Conservation (phyloP, 2,113 vertebrate species). For the Sakesphorus luctuosus region DNA sequence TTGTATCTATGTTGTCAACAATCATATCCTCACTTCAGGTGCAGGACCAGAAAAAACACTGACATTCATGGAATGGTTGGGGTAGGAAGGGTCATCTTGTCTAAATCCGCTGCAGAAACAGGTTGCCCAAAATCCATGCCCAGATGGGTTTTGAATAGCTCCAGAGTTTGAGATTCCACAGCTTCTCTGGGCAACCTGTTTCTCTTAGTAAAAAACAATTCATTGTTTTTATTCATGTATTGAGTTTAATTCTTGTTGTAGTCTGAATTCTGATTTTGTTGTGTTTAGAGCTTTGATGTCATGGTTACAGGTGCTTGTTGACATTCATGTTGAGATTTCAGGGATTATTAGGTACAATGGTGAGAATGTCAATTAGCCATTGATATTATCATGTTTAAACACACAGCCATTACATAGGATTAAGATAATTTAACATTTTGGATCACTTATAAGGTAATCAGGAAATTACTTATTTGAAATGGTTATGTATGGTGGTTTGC, state of each 20-base stretch:
- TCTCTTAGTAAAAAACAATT: background rate
- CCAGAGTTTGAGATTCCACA: background rate
- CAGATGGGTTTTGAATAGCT: background rate
- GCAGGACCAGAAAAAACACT: background rate
- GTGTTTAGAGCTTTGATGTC: background rate
- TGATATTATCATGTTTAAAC: background rate
- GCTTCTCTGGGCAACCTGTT: background rate
- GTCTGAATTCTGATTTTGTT: background rate
- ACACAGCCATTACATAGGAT: background rate
- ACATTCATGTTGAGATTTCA: background rate
- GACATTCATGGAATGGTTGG: accelerated
- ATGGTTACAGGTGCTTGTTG: background rate
- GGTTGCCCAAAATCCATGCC: background rate
- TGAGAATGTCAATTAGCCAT: background rate
- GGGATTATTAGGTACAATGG: background rate
- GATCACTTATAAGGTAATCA: background rate
- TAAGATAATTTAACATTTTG: background rate
- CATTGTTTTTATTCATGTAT: background rate
- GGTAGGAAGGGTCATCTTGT: background rate
- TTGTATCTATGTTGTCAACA: background rate
- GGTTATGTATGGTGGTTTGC: background rate
- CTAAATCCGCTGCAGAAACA: background rate
- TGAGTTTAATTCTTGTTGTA: background rate
- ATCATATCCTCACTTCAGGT: background rate
- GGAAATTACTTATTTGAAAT: background rate